Conservation (phyloP, 2,797 vertebrate genomes). For the Myotis vivesi region DNA sequence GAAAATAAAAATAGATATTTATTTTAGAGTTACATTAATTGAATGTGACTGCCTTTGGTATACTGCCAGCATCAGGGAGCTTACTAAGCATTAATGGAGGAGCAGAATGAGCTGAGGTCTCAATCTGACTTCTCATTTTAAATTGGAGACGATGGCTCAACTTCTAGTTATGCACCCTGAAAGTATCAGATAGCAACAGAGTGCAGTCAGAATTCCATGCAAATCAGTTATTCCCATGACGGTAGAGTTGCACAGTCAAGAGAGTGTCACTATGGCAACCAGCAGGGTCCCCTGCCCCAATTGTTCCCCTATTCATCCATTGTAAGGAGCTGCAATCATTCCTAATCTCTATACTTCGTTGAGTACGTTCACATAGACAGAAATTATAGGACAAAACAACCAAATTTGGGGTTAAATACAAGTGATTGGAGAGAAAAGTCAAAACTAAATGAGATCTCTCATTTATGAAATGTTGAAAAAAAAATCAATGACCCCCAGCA, state of each 20-base stretch:
- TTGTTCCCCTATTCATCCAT: background rate
- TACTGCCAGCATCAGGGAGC: background rate
- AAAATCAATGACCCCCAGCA: background rate
- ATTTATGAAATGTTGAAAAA: constrained; percentile 16
- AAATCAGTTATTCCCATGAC: background rate
- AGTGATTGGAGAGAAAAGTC: constrained; percentile 25
- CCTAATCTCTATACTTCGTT: background rate
- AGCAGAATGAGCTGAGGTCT: background rate
- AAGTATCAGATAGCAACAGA: background rate
- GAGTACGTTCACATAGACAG: background rate
- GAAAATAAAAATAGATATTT: constrained; percentile 52
- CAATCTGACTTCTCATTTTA: constrained; percentile 39
- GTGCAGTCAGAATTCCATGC: background rate
- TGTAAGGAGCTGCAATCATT: background rate
- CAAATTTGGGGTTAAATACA: background rate
- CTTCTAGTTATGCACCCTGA: background rate
- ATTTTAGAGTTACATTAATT: constrained; percentile 36
- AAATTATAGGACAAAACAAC: background rate
- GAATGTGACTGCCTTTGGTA: constrained; percentile 15
- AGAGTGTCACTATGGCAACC: background rate
- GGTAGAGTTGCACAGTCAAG: background rate
- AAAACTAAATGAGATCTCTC: background rate
- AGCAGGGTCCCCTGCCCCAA: background rate
- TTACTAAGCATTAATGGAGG: background rate
- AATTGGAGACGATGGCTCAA: constrained; percentile 34